These are phyloP conservation scores for Actinia equina DNA, from an alignment of 64 coral and sea anemone species.

Conservation along the genomic window DNA sequence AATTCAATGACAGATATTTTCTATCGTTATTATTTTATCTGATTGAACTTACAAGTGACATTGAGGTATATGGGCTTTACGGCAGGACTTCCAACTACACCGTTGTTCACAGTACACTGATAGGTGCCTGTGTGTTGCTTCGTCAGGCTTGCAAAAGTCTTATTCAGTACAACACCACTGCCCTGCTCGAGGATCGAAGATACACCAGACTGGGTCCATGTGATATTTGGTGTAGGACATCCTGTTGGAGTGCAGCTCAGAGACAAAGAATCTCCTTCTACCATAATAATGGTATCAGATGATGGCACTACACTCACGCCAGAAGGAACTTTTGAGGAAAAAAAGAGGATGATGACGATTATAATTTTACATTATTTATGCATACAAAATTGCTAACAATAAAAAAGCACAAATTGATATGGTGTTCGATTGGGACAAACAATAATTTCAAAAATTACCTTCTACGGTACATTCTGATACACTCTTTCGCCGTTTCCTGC, in stretches of 20 bases:
- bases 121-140: slow-evolving; percentile 11
- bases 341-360: not conserved
- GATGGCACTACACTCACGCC: not conserved
- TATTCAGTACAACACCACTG: not conserved
- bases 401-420: no score
- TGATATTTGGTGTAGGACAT: slow-evolving; percentile 13
- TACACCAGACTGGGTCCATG: not conserved
- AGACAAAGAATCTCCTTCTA: not conserved
- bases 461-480: slow-evolving; percentile 7
- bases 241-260: slow-evolving; percentile 16
- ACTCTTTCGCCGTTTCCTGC: not conserved
- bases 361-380: not conserved
- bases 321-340: not conserved
- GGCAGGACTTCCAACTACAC: not conserved
- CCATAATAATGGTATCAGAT: not conserved
- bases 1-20: not conserved
- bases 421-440: no score
- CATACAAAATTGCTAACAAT: not conserved
- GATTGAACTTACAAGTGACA: slow-evolving; percentile 13
- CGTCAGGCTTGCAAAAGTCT: not conserved
- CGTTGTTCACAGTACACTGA: slow-evolving; percentile 6
- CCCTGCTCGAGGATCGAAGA: not conserved
- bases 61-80: not conserved
- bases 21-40: not conserved
- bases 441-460: not conserved